phyloP scores from a whole-genome alignment of 2,797 vertebrate genomes.

The Brachyrhaphis roseni region DNA sequence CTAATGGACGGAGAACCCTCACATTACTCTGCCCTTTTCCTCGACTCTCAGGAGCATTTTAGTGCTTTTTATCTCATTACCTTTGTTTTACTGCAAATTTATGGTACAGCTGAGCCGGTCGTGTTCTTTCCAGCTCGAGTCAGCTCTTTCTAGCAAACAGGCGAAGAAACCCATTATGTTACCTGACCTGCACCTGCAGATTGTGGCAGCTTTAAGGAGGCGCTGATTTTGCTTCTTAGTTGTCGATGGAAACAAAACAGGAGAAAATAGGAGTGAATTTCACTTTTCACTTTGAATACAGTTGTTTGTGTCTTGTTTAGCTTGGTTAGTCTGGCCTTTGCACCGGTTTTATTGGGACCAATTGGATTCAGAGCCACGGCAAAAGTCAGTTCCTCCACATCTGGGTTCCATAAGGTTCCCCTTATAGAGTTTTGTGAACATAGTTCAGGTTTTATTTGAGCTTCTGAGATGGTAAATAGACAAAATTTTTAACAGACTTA shows the following conservation, averaged over 20 bases:
- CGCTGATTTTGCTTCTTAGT: background rate
- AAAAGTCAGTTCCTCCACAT: background rate
- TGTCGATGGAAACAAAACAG: background rate
- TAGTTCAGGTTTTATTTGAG: background rate
- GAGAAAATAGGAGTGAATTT: background rate
- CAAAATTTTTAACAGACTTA: no score
- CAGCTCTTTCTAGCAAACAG: constrained; percentile 18
- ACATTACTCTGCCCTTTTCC: background rate
- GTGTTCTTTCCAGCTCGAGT: constrained; percentile 11
- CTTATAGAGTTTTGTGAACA: background rate
- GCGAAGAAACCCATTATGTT: constrained; percentile 1
- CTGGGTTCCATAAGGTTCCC: background rate
- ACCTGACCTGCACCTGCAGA: constrained; percentile 8
- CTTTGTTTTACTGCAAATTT: constrained; percentile 16
- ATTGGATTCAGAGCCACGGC: background rate
- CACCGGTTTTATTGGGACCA: background rate
- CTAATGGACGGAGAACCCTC: constrained; percentile 1
- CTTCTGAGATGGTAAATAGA: background rate
- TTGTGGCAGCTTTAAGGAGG: background rate
- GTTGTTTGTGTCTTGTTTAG: background rate
- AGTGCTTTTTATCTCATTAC: constrained; percentile 12
- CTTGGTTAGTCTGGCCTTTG: background rate
- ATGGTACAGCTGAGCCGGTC: background rate
- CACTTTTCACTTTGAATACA: background rate
- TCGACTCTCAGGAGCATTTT: constrained; percentile 8